phyloP scores from a whole-genome alignment of 2,888 invertebrate genomes.

The Meteorus cinctellus region DNA sequence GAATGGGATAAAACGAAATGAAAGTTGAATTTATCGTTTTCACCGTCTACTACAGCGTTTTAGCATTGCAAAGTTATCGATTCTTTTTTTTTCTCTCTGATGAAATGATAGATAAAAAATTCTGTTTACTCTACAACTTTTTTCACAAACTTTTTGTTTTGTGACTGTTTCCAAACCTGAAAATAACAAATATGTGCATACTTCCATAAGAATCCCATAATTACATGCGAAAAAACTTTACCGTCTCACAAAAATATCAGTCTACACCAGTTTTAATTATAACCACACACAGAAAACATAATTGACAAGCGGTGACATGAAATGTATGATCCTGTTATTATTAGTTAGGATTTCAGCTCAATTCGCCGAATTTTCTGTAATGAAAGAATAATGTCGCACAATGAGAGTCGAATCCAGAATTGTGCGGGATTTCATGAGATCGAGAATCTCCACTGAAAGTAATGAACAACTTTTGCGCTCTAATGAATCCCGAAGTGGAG shows the following conservation, averaged over 20 bases:
- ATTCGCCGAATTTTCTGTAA: neutral
- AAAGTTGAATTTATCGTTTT: constrained; percentile 39
- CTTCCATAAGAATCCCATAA: too few relatives aligned
- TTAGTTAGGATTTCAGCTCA: neutral
- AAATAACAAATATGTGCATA: neutral
- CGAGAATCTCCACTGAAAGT: constrained; percentile 2
- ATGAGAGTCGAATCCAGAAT: neutral
- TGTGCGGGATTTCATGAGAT: constrained; percentile 2
- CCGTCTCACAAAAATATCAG: neutral
- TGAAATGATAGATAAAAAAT: constrained; percentile 18
- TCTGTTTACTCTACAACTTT: neutral
- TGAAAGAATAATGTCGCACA: constrained; percentile 6
- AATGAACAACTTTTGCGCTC: constrained; percentile 46
- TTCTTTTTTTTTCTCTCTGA: neutral
- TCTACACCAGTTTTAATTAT: neutral
- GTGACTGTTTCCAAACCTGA: neutral
- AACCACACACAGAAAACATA: neutral
- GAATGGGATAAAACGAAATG: constrained; percentile 26
- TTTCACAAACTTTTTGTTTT: neutral
- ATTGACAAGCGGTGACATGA: neutral
- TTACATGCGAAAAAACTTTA: neutral
- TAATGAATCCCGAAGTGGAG: constrained; percentile 47
- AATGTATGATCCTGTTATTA: neutral
- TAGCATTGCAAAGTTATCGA: constrained; percentile 21
- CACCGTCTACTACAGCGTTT: neutral